phyloP scores from a whole-genome alignment of 2,797 vertebrate species.

The Helostoma temminkii region DNA sequence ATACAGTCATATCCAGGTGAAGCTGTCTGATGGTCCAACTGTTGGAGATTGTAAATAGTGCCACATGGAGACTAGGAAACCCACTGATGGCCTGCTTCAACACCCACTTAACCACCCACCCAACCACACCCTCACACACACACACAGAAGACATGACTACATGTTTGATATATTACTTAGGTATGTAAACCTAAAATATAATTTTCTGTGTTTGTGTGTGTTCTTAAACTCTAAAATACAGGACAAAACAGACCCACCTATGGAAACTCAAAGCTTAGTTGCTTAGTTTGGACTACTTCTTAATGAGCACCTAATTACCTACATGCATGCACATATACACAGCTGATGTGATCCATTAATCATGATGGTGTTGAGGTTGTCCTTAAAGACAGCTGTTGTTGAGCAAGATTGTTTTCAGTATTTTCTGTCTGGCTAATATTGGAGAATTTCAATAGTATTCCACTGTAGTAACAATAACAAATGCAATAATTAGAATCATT shows the following conservation, averaged over 20 bases:
- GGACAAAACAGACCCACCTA: conserved; percentile 16
- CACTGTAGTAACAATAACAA: conserved; percentile 20
- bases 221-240: conserved; percentile 7
- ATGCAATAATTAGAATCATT: conserved; percentile 9
- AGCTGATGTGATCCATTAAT: conserved; percentile 71
- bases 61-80: no score
- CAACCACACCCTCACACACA: no score
- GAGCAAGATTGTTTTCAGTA: not conserved
- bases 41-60: no score
- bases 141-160: no score
- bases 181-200: no score
- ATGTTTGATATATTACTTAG: no score
- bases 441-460: conserved; percentile 20
- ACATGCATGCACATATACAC: conserved; percentile 54
- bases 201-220: conserved; percentile 11
- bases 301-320: conserved; percentile 68
- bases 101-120: no score
- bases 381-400: conserved; percentile 50
- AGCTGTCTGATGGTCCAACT: no score
- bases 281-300: conserved; percentile 55
- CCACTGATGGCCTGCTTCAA: no score
- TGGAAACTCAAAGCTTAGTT: conserved; percentile 51
- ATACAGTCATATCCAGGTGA: no score
- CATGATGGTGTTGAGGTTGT: conserved; percentile 41
- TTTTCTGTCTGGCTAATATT: conserved; percentile 44